A percentile compares a stretch with the other conserved stretches of the same genome.
phyloP scores from a whole-genome alignment of 2,113 vertebrate species.

The Malurus alboscapulatus region DNA sequence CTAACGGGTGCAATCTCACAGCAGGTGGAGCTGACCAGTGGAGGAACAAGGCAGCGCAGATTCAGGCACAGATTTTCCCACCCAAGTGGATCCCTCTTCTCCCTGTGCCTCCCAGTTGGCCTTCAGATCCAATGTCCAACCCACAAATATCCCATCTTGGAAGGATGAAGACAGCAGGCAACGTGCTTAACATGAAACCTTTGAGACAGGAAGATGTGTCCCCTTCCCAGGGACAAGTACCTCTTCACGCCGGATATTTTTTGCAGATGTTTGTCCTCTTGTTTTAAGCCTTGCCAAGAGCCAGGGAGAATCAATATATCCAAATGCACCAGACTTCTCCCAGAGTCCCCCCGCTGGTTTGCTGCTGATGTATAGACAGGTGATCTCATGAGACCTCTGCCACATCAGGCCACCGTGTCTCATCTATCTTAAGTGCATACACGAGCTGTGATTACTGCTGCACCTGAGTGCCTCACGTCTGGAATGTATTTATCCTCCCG shows the following conservation, averaged over 20 bases:
- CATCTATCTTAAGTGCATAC: constrained; percentile 47
- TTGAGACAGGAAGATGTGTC: background rate
- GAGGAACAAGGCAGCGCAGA: background rate
- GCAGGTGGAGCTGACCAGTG: accelerated
- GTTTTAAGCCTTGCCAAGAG: background rate
- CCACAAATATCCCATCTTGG: background rate
- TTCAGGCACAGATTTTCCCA: background rate
- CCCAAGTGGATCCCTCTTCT: background rate
- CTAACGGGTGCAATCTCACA: background rate
- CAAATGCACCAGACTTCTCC: constrained; percentile 24
- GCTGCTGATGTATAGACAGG: constrained; percentile 60
- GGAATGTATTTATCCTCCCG: constrained; percentile 7
- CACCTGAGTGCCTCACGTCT: background rate
- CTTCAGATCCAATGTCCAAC: accelerated
- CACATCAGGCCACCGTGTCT: constrained; percentile 17
- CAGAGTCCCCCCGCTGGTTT: constrained; percentile 40
- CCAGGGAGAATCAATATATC: constrained; percentile 33
- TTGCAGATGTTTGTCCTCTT: background rate
- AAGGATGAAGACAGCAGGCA: background rate
- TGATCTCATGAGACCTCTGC: constrained; percentile 59
- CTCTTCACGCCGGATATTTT: background rate
- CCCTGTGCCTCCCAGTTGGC: background rate
- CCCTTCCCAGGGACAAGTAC: background rate
- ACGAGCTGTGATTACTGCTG: constrained; percentile 20
- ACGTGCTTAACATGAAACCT: background rate